Conservation (phyloP, 2,113 vertebrate species). For the Strix uralensis region DNA sequence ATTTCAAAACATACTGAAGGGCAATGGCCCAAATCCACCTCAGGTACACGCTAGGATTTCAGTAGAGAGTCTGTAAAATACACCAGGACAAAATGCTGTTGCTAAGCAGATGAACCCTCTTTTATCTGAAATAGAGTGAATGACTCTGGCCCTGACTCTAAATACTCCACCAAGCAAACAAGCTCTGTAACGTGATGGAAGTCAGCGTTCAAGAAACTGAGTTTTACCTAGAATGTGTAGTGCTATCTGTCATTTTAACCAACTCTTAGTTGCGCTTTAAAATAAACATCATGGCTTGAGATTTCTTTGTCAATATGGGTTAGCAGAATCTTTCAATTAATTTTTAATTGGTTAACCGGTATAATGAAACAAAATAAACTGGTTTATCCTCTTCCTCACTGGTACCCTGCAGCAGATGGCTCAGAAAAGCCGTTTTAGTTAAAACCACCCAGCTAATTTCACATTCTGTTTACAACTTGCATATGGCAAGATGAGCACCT, state of each 20-base stretch:
- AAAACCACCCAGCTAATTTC: constrained; percentile 13
- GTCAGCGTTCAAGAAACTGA: neutral
- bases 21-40: neutral
- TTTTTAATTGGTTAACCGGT: neutral
- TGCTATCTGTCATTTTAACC: neutral
- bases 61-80: neutral
- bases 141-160: neutral
- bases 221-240: neutral
- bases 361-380: neutral
- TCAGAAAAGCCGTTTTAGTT: neutral
- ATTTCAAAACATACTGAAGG: neutral
- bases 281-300: neutral
- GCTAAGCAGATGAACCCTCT: neutral
- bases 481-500: neutral
- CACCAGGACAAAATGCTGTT: neutral
- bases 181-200: neutral
- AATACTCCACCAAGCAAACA: neutral
- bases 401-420: neutral
- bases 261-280: neutral
- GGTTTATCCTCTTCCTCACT: neutral
- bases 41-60: neutral
- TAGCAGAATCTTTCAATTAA: neutral
- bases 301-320: neutral
- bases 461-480: constrained; percentile 2
- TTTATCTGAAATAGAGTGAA: neutral